Conservation (phyloP, 2,888 invertebrate species). For the Ptychoptera albimana region DNA sequence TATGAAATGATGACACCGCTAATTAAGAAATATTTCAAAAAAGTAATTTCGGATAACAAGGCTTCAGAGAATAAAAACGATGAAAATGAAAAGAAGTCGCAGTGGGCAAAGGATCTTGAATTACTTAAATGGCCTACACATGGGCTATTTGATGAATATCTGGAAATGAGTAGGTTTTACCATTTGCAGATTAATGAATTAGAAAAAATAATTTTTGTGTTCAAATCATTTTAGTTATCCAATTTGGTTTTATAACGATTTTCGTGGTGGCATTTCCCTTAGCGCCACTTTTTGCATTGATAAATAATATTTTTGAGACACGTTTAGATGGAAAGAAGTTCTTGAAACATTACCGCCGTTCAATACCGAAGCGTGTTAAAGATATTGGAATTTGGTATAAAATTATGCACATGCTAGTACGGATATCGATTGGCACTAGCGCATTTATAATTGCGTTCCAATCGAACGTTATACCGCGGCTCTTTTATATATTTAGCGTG, state of each 20-base stretch:
- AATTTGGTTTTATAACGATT: slow-evolving; percentile 73
- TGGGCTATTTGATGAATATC: slow-evolving; percentile 64
- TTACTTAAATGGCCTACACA: slow-evolving; percentile 44
- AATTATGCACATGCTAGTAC: slow-evolving; percentile 57
- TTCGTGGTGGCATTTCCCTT: slow-evolving; percentile 77
- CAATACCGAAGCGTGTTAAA: slow-evolving; percentile 53
- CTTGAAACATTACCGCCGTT: slow-evolving; percentile 52
- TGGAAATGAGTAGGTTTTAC: slow-evolving; percentile 58
- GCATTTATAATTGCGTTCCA: slow-evolving; percentile 73
- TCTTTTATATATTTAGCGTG: slow-evolving; percentile 43
- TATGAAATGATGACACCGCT: slow-evolving; percentile 61
- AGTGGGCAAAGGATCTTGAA: slow-evolving; percentile 61
- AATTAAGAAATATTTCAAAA: slow-evolving; percentile 32
- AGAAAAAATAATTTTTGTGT: too few species aligned
- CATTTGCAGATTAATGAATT: background rate
- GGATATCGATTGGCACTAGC: slow-evolving; percentile 61
- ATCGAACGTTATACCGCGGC: slow-evolving; percentile 63
- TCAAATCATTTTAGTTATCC: slow-evolving; percentile 56
- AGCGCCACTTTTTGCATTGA: slow-evolving; percentile 64
- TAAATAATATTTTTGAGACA: slow-evolving; percentile 73
- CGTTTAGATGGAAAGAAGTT: slow-evolving; percentile 70
- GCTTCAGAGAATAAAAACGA: too few species aligned
- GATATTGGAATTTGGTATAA: slow-evolving; percentile 68
- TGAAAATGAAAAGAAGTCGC: slow-evolving; percentile 34
- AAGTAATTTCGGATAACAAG: too few species aligned